Evolutionary conservation across 1,140 invertebrate genomes (phyloP).

Genomic region (Thrips palmi): DNA sequence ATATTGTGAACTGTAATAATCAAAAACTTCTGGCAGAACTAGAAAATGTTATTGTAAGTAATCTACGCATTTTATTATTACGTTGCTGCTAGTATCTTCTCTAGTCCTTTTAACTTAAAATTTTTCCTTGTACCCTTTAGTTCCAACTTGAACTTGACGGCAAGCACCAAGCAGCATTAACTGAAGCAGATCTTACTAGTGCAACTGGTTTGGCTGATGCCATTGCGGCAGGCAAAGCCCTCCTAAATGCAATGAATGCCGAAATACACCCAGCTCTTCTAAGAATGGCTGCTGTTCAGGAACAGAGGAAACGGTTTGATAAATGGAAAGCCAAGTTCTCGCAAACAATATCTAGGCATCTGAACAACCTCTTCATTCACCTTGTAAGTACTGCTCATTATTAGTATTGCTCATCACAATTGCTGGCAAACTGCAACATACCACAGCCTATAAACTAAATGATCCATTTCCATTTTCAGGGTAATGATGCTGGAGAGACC

Average conservation of each 20-base stretch:
- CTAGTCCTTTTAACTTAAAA: neutral
- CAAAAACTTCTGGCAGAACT: constrained; percentile 58
- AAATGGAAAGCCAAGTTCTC: constrained; percentile 74
- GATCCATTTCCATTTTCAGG: constrained; percentile 25
- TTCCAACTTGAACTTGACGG: constrained; percentile 54
- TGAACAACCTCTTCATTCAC: constrained; percentile 88
- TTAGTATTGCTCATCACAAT: constrained; percentile 4
- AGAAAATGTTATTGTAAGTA: constrained; percentile 58
- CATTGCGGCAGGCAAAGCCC: constrained; percentile 55
- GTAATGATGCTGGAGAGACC: constrained; percentile 43
- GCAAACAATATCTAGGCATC: constrained; percentile 58
- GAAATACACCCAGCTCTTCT: constrained; percentile 41
- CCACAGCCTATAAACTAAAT: constrained; percentile 18
- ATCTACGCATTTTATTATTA: constrained; percentile 7
- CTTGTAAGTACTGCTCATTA: constrained; percentile 31
- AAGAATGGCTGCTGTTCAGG: constrained; percentile 63
- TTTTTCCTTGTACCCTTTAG: constrained; percentile 21
- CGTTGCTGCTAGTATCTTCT: constrained; percentile 1
- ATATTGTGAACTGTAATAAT: constrained; percentile 72
- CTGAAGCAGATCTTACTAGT: constrained; percentile 50
- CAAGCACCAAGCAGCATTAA: constrained; percentile 45
- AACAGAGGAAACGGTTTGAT: constrained; percentile 69
- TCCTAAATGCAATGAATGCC: constrained; percentile 59
- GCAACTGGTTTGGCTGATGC: constrained; percentile 55
- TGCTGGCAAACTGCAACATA: neutral